These are phyloP conservation scores for Chloroceryle inda DNA, from an alignment of 2,797 vertebrate genomes.

Conservation along the genomic window DNA sequence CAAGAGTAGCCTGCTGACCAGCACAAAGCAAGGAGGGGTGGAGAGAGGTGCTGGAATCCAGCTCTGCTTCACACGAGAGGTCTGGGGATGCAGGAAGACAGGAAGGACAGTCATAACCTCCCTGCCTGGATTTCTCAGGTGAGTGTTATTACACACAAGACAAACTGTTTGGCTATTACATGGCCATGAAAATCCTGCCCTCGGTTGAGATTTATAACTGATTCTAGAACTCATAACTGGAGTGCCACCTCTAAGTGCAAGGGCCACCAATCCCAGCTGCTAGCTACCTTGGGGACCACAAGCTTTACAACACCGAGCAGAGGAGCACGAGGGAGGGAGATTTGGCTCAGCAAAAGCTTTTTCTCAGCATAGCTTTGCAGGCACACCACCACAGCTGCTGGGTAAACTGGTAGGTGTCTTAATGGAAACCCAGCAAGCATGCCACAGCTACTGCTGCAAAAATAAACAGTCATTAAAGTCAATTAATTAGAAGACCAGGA, in stretches of 20 bases:
- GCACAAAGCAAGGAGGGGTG: not conserved
- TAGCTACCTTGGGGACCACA: not conserved
- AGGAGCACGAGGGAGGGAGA: not conserved
- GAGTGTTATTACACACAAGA: not conserved
- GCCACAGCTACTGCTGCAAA: not conserved
- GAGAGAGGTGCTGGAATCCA: not conserved
- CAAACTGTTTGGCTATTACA: not conserved
- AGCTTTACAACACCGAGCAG: fast-evolving
- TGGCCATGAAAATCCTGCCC: not conserved
- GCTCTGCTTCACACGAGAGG: not conserved
- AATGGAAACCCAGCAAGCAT: not conserved
- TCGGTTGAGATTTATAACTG: not conserved
- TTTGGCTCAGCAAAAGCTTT: not conserved
- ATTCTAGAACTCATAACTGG: not conserved
- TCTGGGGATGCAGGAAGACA: not conserved
- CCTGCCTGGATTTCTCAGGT: not conserved
- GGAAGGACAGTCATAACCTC: not conserved
- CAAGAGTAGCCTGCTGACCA: not conserved
- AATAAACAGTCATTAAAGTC: not conserved
- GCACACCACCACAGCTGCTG: fast-evolving
- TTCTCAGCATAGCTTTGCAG: not conserved
- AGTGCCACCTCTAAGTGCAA: not conserved
- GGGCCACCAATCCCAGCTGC: fast-evolving
- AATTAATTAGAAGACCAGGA: not conserved
- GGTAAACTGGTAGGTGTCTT: not conserved